Percentiles rank a stretch among this genome's conserved stretches.
Evolutionary conservation across 1,140 invertebrate genomes (phyloP).

Genomic region (Aphis gossypii): DNA sequence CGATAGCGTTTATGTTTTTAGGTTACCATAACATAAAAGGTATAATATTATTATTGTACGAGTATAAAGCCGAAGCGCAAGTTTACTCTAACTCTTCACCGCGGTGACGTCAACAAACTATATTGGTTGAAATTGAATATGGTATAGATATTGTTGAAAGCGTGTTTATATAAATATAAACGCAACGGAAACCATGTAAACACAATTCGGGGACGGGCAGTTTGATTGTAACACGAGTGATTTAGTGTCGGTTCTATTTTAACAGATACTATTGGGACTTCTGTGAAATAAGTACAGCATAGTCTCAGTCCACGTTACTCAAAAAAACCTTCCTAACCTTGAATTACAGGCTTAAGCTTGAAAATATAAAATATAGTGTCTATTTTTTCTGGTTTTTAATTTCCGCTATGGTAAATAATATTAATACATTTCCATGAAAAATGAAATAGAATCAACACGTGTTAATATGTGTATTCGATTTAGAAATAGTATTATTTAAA

Average conservation of each 20-base stretch:
- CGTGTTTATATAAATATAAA: conserved; percentile 7
- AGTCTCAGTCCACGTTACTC: background rate
- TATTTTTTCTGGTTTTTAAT: background rate
- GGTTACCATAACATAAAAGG: background rate
- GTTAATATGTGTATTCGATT: background rate
- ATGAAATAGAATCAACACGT: background rate
- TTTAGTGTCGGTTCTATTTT: background rate
- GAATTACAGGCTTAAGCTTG: background rate
- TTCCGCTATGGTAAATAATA: too few species aligned
- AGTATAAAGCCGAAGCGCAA: background rate
- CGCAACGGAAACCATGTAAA: background rate
- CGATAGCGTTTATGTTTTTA: background rate
- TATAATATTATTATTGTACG: background rate
- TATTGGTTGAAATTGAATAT: background rate
- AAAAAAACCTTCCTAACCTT: background rate
- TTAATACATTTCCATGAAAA: background rate
- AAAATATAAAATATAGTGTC: background rate
- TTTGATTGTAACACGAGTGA: background rate
- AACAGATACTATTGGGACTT: background rate
- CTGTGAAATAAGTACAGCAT: background rate
- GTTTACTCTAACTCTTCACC: background rate
- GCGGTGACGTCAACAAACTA: background rate
- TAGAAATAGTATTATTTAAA: background rate
- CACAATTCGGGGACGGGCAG: background rate
- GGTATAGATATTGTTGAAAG: background rate